Percentiles rank a stretch among this genome's conserved stretches.
Evolutionary conservation across 92 coral and sea anemone species (phyloP).

Genomic region (Chrysogorgia sp.): DNA sequence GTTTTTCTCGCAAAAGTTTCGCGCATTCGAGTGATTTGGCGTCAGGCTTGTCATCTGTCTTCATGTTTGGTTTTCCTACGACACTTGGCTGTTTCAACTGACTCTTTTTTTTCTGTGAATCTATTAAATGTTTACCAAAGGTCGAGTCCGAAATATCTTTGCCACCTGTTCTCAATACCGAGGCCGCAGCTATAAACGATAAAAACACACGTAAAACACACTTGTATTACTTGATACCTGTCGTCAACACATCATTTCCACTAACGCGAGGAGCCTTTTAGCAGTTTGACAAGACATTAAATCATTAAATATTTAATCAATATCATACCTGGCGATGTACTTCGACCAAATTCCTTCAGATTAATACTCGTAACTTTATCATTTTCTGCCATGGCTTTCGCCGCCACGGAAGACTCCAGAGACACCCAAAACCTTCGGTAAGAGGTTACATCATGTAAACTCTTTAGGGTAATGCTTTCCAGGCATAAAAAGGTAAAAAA

Average conservation of each 20-base stretch:
- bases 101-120: conserved; percentile 32
- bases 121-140: conserved; percentile 19
- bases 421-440: not conserved
- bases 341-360: not conserved
- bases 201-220: conserved; percentile 9
- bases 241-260: not conserved
- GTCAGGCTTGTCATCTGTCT: conserved; percentile 60
- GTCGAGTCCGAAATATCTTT: conserved; percentile 43
- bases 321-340: not conserved
- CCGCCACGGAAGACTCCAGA: not conserved
- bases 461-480: not conserved
- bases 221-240: not conserved
- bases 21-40: conserved; percentile 63
- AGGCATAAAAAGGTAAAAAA: not conserved
- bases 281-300: not conserved
- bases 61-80: conserved; percentile 51
- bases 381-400: not conserved
- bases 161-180: conserved; percentile 34
- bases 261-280: not conserved
- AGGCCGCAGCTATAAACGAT: conserved; percentile 52
- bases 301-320: not conserved
- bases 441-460: not conserved
- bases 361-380: not conserved
- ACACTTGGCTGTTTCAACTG: conserved; percentile 48
- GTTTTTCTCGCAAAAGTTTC: conserved; percentile 81